Evolutionary conservation across 2,113 vertebrate species (phyloP), one percentile per base, ranked within the genome.

Genomic region (Cynopterus brachyotis): DNA sequence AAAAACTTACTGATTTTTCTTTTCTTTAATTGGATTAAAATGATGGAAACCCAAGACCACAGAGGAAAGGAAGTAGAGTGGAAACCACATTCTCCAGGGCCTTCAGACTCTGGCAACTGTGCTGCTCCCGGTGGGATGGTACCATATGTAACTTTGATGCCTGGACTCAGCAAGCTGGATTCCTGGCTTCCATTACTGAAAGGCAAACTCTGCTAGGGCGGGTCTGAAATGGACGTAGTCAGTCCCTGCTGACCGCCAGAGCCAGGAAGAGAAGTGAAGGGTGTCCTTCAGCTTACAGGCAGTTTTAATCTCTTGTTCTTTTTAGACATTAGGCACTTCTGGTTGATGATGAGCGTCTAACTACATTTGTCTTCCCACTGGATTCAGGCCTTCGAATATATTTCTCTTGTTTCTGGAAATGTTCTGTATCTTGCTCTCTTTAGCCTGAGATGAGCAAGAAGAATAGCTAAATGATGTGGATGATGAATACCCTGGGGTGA

Each of bases 21-120:
- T 96, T 89, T 95, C 94, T 97, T 87, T 98, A 98, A 98, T 97
- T 97, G 94, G 90, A 97, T 98, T 97, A 97, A 95, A 96, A 97
- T 97, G 73, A 96, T 96, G 90, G 84, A 86, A 97, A 95, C 90
- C 55, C 53, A 69, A 84, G 90, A 96, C 80, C 86, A 95, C 66
- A 16, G 59, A 83, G 87, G 96, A 92, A 94, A 67, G 85, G 64
- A 88, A 94, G 83, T 45, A 28, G 28, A 95, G 60, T 32, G 80
- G 92, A 91, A 95, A 92, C 47, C 16, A 12, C 9, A 17, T 28
- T 76, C 86, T 76, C 69, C 40, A 20, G 59, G 37, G 88, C 2
- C 57, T 86, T 47, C 60, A 1, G 35, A 55, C 5, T 55, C 73
- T 40, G 83, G 32, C 67, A 40, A 7, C 20, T 32, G 6, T 37